Evolutionary conservation across 1,140 invertebrate species (phyloP).

Genomic region (Drosophila burlai): DNA sequence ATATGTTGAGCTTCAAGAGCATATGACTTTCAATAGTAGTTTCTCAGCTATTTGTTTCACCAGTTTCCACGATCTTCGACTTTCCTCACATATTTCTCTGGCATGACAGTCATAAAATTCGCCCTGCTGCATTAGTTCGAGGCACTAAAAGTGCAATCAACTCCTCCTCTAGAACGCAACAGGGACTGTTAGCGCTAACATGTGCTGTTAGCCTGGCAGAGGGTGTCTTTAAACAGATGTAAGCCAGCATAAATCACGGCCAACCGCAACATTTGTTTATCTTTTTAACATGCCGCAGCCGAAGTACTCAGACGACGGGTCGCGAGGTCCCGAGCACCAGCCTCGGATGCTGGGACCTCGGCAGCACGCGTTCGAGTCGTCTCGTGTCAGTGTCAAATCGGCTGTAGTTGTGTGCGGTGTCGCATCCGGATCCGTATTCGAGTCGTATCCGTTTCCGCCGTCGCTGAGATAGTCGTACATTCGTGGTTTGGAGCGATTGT

Average conservation of each 20-base stretch:
- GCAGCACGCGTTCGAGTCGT: background rate
- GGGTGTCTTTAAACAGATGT: constrained; percentile 41
- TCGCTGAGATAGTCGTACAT: constrained; percentile 12
- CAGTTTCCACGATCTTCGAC: constrained; percentile 5
- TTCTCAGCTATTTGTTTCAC: background rate
- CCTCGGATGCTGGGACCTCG: constrained; percentile 43
- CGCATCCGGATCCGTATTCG: constrained; percentile 1
- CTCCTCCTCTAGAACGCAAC: constrained; percentile 2
- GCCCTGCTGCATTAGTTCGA: constrained; percentile 30
- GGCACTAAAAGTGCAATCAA: constrained; percentile 12
- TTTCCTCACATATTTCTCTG: constrained; percentile 28
- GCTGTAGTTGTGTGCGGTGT: constrained; percentile 48
- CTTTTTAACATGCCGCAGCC: constrained; percentile 62
- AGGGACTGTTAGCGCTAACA: constrained; percentile 28
- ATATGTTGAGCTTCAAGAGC: background rate
- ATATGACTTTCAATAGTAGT: background rate
- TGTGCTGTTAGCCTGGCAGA: constrained; percentile 16
- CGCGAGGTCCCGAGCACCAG: background rate
- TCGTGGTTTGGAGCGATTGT: background rate
- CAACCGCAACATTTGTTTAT: constrained; percentile 70
- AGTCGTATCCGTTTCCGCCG: constrained; percentile 10
- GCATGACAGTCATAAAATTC: constrained; percentile 38
- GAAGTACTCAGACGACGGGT: constrained; percentile 31
- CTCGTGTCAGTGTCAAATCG: constrained; percentile 60
- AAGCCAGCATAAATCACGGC: constrained; percentile 54